Evolutionary conservation across 2,888 invertebrate species (phyloP).

Genomic region (Pinctada fucata): DNA sequence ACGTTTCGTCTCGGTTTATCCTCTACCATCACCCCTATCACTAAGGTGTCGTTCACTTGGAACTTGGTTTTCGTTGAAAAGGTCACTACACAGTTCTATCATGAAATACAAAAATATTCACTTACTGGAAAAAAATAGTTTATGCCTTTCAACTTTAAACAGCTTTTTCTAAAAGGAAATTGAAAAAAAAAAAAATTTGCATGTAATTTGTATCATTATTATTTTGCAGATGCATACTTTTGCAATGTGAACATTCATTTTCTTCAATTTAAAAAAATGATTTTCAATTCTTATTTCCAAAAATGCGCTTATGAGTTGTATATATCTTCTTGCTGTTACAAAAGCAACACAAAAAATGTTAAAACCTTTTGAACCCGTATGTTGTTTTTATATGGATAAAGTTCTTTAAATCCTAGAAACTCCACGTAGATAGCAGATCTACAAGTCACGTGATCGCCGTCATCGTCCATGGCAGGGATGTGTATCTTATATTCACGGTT

Average conservation of each 20-base stretch:
- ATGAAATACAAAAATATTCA: neutral
- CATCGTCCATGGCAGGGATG: constrained; percentile 19
- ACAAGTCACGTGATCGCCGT: constrained; percentile 27
- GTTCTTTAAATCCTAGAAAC: neutral
- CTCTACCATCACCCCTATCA: constrained; percentile 13
- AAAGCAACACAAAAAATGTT: no score
- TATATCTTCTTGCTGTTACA: no score
- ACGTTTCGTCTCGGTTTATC: constrained; percentile 11
- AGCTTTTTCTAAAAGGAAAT: neutral
- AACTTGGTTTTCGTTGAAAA: neutral
- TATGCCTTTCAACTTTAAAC: neutral
- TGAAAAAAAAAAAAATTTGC: no score
- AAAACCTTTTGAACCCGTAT: neutral
- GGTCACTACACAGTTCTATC: neutral
- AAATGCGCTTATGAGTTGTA: no score
- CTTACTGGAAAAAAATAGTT: neutral
- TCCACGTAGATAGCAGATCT: constrained; percentile 14
- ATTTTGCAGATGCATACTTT: no score
- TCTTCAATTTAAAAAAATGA: no score
- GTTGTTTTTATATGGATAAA: neutral
- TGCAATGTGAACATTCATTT: no score
- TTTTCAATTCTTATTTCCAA: no score
- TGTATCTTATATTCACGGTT: constrained; percentile 13
- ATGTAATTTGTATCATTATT: no score
- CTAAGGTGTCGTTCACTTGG: constrained; percentile 17